Conservation (phyloP, 2,888 invertebrate genomes). For the Pheosia gnoma region DNA sequence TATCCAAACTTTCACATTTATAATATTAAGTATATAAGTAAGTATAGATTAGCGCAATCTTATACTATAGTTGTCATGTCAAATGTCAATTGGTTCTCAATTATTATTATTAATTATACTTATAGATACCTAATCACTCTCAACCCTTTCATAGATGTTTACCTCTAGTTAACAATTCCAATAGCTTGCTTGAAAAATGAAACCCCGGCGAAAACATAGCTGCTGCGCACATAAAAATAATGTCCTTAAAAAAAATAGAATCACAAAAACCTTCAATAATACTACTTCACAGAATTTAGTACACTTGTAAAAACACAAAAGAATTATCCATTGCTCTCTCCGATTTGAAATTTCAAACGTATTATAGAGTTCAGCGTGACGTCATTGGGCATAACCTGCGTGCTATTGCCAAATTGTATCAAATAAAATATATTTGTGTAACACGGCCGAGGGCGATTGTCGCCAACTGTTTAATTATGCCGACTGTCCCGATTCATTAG, state of each 20-base stretch:
- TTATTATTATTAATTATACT: too few relatives aligned
- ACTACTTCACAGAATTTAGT: background rate
- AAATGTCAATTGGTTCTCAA: too few relatives aligned
- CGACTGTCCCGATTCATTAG: conserved; percentile 81
- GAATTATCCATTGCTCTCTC: background rate
- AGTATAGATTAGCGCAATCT: too few relatives aligned
- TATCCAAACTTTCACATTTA: too few relatives aligned
- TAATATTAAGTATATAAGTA: too few relatives aligned
- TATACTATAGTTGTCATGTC: too few relatives aligned
- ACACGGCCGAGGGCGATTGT: conserved; percentile 65
- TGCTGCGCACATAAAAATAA: conserved; percentile 45
- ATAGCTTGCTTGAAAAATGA: conserved; percentile 76
- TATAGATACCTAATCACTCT: too few relatives aligned
- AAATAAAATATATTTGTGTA: conserved; percentile 59
- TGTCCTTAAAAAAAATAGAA: conserved; percentile 4
- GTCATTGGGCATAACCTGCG: conserved; percentile 15
- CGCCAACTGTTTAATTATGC: conserved; percentile 81
- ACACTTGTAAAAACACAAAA: conserved; percentile 1
- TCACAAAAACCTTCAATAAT: conserved; percentile 7
- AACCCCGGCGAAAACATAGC: conserved; percentile 71
- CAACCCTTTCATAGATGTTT: conserved; percentile 13
- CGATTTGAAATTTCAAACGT: background rate
- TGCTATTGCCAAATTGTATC: conserved; percentile 39
- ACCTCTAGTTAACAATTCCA: conserved; percentile 78
- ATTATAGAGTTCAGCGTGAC: background rate